A percentile compares a stretch with the other conserved stretches of the same genome.
Conservation (phyloP, 1,140 invertebrate species). For the Glossosoma conforme region DNA sequence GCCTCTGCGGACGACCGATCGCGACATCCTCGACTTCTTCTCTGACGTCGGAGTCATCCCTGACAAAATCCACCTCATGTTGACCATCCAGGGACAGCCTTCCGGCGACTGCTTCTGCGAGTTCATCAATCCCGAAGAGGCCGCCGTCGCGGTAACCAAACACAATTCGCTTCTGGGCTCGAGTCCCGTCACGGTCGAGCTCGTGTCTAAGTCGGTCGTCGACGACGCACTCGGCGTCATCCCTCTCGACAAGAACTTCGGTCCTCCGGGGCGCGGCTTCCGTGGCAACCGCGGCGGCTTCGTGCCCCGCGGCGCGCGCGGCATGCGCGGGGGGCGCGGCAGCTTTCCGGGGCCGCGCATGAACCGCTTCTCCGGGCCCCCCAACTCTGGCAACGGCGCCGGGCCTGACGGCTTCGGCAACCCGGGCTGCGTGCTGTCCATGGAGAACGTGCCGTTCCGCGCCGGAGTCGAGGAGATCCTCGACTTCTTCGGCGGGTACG, state of each 20-base stretch:
- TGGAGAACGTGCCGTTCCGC: conserved; percentile 83
- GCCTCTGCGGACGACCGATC: conserved; percentile 66
- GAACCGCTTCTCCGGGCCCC: conserved; percentile 37
- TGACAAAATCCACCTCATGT: conserved; percentile 70
- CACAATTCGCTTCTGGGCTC: conserved; percentile 64
- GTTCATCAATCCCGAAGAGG: conserved; percentile 65
- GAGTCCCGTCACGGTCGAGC: conserved; percentile 59
- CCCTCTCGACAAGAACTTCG: conserved; percentile 1
- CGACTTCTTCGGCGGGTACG: conserved; percentile 75
- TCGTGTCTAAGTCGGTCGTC: conserved; percentile 55
- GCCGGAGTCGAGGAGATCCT: conserved; percentile 83
- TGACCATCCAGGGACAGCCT: conserved; percentile 61
- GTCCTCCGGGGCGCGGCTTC: conserved; percentile 31
- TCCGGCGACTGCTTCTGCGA: conserved; percentile 84
- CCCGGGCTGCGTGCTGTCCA: conserved; percentile 74
- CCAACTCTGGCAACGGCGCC: conserved; percentile 38
- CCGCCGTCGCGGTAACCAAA: conserved; percentile 63
- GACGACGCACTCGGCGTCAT: conserved; percentile 41
- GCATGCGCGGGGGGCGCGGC: conserved; percentile 29
- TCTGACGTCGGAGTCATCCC: conserved; percentile 70
- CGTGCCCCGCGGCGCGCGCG: conserved; percentile 29
- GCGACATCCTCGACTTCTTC: conserved; percentile 77
- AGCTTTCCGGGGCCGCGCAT: conserved; percentile 23
- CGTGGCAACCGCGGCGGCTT: conserved; percentile 38
- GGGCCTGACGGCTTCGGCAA: conserved; percentile 62